Conservation (phyloP, 1,140 invertebrate genomes). For the Zaprionus davidi region DNA sequence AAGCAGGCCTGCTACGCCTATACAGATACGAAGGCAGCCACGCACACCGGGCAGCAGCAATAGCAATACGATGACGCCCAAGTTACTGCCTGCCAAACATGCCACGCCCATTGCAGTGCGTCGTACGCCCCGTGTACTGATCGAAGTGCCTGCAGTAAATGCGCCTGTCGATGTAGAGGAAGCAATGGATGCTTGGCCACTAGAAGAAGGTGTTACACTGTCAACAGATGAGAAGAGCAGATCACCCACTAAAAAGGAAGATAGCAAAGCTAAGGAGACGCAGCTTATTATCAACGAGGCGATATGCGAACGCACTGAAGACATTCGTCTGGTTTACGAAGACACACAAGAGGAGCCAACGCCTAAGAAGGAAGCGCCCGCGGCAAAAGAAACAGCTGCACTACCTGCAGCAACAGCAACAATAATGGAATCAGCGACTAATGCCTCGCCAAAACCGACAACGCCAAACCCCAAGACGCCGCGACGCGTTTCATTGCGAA, state of each 20-base stretch:
- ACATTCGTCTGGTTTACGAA: slow-evolving; percentile 89
- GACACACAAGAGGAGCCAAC: slow-evolving; percentile 83
- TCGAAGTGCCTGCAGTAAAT: slow-evolving; percentile 48
- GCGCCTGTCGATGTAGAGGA: slow-evolving; percentile 84
- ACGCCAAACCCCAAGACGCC: slow-evolving; percentile 85
- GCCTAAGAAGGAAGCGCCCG: slow-evolving; percentile 29
- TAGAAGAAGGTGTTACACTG: slow-evolving; percentile 55
- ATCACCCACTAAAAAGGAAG: slow-evolving; percentile 8
- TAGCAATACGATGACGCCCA: slow-evolving; percentile 48
- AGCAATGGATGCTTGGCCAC: slow-evolving; percentile 86
- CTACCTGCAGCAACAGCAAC: slow-evolving; percentile 66
- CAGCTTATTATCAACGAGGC: slow-evolving; percentile 83
- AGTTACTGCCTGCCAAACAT: slow-evolving; percentile 48
- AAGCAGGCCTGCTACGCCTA: slow-evolving; percentile 70
- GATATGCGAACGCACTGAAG: slow-evolving; percentile 85
- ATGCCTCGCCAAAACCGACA: slow-evolving; percentile 55
- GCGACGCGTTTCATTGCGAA: slow-evolving; percentile 89
- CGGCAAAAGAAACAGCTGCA: background rate
- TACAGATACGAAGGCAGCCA: slow-evolving; percentile 69
- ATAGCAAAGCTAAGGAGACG: slow-evolving; percentile 57
- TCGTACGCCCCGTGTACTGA: slow-evolving; percentile 66
- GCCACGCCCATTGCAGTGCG: slow-evolving; percentile 77
- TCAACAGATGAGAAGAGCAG: slow-evolving; percentile 5
- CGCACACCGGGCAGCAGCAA: slow-evolving; percentile 65
- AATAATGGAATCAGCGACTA: slow-evolving; percentile 17